phyloP scores from a whole-genome alignment of 2,797 vertebrate genomes.

The Ctenopoma kingsleyae region DNA sequence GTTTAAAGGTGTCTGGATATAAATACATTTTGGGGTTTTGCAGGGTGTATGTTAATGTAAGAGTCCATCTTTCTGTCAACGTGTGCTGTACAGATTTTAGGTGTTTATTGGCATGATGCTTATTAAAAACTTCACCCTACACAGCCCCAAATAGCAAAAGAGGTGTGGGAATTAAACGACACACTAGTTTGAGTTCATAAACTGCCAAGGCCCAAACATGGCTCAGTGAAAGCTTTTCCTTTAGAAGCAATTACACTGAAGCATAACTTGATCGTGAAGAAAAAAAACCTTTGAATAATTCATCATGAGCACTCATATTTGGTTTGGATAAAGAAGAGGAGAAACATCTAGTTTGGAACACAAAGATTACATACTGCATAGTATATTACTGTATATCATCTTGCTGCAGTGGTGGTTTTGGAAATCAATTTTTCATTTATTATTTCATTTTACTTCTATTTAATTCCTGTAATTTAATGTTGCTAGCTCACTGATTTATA shows the following conservation, averaged over 20 bases:
- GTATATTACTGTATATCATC: too few relatives aligned
- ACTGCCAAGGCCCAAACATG: slow-evolving; percentile 39
- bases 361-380: slow-evolving; percentile 9
- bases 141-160: slow-evolving; percentile 32
- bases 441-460: slow-evolving; percentile 13
- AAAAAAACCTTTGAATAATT: slow-evolving; percentile 51
- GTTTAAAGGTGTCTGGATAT: slow-evolving; percentile 19
- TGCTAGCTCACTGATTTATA: slow-evolving; percentile 38
- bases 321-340: slow-evolving; percentile 8
- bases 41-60: slow-evolving; percentile 6
- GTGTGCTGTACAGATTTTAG: slow-evolving; percentile 8
- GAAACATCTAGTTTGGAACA: slow-evolving; percentile 21
- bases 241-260: slow-evolving; percentile 53
- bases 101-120: slow-evolving; percentile 38
- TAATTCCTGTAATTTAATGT: slow-evolving; percentile 25
- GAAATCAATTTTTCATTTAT: slow-evolving; percentile 3
- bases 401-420: background rate
- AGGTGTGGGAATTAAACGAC: slow-evolving; percentile 41
- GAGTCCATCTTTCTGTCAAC: background rate
- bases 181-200: slow-evolving; percentile 51
- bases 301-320: slow-evolving; percentile 27
- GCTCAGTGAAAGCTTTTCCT: slow-evolving; percentile 34
- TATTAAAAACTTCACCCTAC: slow-evolving; percentile 35
- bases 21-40: slow-evolving; percentile 12
- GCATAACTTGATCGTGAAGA: slow-evolving; percentile 48